Evolutionary conservation across 2,797 vertebrate species (phyloP).

Genomic region (Octomys mimax): DNA sequence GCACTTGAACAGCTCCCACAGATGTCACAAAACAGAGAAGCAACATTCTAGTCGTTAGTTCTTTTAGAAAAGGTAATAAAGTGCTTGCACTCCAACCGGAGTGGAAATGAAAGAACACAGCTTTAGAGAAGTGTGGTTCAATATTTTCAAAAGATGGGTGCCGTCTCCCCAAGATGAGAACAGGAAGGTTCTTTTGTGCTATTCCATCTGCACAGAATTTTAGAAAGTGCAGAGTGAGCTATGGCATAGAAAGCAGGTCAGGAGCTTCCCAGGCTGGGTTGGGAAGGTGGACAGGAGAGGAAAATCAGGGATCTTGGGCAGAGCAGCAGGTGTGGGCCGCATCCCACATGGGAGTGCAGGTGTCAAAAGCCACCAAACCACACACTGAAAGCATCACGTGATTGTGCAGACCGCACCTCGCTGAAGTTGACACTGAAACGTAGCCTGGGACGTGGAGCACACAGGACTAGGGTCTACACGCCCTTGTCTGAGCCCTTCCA

Average conservation of each 20-base stretch:
- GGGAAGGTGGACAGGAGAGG: not conserved
- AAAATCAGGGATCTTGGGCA: not conserved
- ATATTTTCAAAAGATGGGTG: not conserved
- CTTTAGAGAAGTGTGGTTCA: not conserved
- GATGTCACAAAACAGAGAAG: not conserved
- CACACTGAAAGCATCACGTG: not conserved
- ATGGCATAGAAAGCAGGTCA: not conserved
- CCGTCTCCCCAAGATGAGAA: not conserved
- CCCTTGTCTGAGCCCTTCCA: not conserved
- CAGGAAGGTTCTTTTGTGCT: rapidly evolving
- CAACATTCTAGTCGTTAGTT: not conserved
- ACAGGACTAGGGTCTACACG: not conserved
- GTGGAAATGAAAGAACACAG: not conserved
- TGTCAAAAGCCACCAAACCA: not conserved
- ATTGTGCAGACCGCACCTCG: not conserved
- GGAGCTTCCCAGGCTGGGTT: not conserved
- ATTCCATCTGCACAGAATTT: not conserved
- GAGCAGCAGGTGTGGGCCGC: not conserved
- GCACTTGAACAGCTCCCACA: not conserved
- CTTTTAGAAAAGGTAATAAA: not conserved
- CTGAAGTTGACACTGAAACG: not conserved
- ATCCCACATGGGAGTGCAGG: not conserved
- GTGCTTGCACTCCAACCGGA: not conserved
- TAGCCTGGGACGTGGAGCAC: not conserved
- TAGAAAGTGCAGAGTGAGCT: not conserved